A percentile compares a stretch with the other conserved stretches of the same genome.
These are phyloP conservation scores for Meloidogyne floridensis DNA, from an alignment of 1,140 invertebrate species.

Conservation along the genomic window DNA sequence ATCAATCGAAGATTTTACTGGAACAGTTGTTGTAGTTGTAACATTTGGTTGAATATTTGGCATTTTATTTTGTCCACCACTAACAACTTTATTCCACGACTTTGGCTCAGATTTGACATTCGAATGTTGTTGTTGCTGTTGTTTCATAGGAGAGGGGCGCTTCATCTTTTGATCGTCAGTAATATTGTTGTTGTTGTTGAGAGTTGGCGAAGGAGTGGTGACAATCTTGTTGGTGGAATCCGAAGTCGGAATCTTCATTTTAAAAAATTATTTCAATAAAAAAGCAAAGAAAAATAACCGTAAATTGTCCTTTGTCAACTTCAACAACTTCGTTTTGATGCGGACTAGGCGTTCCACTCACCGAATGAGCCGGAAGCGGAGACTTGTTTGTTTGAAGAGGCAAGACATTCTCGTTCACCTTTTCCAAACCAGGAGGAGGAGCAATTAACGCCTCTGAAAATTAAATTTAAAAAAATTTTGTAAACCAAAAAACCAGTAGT, in stretches of 20 bases:
- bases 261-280: neutral
- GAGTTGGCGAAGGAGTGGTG: neutral
- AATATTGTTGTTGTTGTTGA: neutral
- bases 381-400: slow-evolving; percentile 8
- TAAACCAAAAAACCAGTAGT: neutral
- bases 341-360: neutral
- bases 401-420: neutral
- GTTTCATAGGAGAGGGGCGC: neutral
- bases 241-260: neutral
- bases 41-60: neutral
- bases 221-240: neutral
- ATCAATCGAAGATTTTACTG: neutral
- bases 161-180: neutral
- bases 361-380: neutral
- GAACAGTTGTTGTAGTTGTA: neutral
- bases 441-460: neutral
- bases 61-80: neutral
- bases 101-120: neutral
- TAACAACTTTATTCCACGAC: neutral
- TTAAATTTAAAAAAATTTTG: neutral
- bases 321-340: neutral
- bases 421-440: neutral
- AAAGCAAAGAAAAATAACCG: neutral
- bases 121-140: neutral
- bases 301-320: too few relatives aligned